Conservation (phyloP, 2,113 vertebrate genomes). For the Paramisgurnus dabryanus region DNA sequence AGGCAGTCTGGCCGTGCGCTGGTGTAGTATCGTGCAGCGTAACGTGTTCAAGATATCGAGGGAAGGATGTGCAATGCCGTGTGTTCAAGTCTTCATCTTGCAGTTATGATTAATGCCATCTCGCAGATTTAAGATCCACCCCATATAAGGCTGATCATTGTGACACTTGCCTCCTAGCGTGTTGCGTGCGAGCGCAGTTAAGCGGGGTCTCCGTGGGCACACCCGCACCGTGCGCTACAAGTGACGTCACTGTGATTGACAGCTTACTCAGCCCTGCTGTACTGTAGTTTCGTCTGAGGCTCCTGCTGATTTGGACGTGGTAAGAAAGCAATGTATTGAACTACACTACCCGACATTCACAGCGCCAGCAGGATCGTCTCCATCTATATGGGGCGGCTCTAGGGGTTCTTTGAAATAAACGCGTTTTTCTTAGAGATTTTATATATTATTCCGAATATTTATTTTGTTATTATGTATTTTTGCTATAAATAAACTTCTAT, state of each 20-base stretch:
- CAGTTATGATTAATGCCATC: slow-evolving; percentile 44
- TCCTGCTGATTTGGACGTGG: not conserved
- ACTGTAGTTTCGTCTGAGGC: slow-evolving; percentile 40
- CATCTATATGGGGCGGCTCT: slow-evolving; percentile 11
- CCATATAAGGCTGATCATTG: slow-evolving; percentile 53
- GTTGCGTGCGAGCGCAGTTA: slow-evolving; percentile 34
- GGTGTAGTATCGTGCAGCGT: slow-evolving; percentile 42
- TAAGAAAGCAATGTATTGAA: not conserved
- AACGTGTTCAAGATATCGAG: slow-evolving; percentile 36
- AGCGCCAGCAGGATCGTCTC: slow-evolving; percentile 7
- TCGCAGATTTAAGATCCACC: slow-evolving; percentile 51
- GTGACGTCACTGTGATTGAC: slow-evolving; percentile 62
- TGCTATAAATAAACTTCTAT: not conserved
- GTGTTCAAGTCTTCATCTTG: slow-evolving; percentile 58
- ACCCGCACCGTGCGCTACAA: slow-evolving; percentile 32
- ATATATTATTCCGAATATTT: not conserved
- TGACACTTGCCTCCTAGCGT: slow-evolving; percentile 55
- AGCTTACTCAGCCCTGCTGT: slow-evolving; percentile 37
- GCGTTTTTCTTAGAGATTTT: not conserved
- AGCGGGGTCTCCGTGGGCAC: slow-evolving; percentile 44
- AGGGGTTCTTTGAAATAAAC: slow-evolving; percentile 1
- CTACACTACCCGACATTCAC: slow-evolving; percentile 57
- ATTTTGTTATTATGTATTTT: not conserved
- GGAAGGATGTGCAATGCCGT: slow-evolving; percentile 27
- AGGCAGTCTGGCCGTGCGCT: slow-evolving; percentile 47